Conservation (phyloP, 2,888 invertebrate species). For the Synergus umbraculus region DNA sequence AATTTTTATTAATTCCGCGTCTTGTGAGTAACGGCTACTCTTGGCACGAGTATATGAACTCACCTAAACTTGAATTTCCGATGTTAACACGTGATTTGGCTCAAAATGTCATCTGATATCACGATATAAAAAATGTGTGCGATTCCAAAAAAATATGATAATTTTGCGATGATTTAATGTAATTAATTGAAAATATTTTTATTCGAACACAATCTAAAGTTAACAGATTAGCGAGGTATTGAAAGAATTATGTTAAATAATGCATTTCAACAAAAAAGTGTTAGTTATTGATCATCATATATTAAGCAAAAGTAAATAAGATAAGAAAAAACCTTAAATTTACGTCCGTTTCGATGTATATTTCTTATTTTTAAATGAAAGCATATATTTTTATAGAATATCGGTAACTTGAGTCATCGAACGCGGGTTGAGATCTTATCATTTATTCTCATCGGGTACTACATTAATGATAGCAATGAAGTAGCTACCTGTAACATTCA, state of each 20-base stretch:
- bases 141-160: too few species aligned
- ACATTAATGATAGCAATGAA: slow-evolving; percentile 10
- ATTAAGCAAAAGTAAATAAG: neutral
- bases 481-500: neutral
- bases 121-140: too few species aligned
- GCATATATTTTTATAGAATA: neutral
- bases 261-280: neutral
- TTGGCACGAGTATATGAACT: slow-evolving; percentile 25
- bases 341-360: neutral
- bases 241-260: slow-evolving; percentile 5
- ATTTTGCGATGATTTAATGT: too few species aligned
- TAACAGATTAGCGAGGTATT: neutral
- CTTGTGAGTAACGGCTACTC: neutral
- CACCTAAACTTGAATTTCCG: slow-evolving; percentile 9
- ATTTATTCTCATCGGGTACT: slow-evolving; percentile 13
- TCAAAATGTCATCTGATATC: neutral
- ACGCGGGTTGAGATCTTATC: neutral
- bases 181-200: neutral
- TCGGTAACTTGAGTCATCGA: slow-evolving; percentile 1
- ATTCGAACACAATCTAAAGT: neutral
- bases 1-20: slow-evolving; percentile 26
- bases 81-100: neutral
- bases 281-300: neutral
- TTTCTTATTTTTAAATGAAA: neutral
- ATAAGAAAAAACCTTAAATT: too few species aligned